Conservation (phyloP, 2,888 invertebrate species). For the Eudemis profundana region DNA sequence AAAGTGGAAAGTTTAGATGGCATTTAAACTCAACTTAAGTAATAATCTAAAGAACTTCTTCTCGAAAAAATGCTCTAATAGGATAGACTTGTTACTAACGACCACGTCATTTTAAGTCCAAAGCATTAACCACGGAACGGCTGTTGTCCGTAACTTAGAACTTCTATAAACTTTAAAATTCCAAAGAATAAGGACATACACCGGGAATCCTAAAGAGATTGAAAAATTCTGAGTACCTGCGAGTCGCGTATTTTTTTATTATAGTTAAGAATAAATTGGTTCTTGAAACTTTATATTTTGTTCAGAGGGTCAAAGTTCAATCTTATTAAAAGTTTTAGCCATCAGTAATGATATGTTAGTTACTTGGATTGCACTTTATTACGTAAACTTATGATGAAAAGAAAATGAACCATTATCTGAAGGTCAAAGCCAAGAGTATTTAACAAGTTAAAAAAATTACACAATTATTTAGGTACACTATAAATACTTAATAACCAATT, state of each 20-base stretch:
- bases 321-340: constrained; percentile 16
- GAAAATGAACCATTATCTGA: too few species aligned
- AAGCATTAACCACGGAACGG: constrained; percentile 17
- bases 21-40: too few species aligned
- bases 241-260: constrained; percentile 12
- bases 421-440: too few species aligned
- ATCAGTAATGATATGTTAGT: not conserved
- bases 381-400: too few species aligned
- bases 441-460: too few species aligned
- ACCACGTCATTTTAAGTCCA: not conserved
- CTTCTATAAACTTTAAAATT: constrained; percentile 32
- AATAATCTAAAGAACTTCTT: too few species aligned
- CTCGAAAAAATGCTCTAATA: not conserved
- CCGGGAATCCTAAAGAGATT: constrained; percentile 5
- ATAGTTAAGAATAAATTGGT: constrained; percentile 30
- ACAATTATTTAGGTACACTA: too few species aligned
- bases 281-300: constrained; percentile 21
- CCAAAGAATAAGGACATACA: constrained; percentile 23
- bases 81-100: not conserved
- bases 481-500: too few species aligned
- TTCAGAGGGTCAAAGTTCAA: constrained; percentile 16
- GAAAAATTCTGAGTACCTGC: constrained; percentile 15
- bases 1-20: too few species aligned
- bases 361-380: not conserved
- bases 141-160: constrained; percentile 18